A percentile compares a stretch with the other conserved stretches of the same genome.
Conservation (phyloP, 2,113 vertebrate genomes). For the Aegithalos caudatus region DNA sequence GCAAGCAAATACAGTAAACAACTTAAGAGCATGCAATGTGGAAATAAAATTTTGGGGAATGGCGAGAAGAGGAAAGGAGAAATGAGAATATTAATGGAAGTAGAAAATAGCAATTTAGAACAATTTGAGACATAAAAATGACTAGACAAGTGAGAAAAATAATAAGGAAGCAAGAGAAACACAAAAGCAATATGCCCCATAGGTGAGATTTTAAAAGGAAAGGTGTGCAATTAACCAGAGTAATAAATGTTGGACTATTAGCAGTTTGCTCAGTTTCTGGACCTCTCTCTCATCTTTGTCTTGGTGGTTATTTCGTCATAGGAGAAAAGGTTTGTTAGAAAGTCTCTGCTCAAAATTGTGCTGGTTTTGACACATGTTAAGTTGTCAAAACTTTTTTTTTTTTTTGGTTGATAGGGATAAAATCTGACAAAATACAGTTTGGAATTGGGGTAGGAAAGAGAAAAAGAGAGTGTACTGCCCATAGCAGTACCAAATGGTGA, state of each 20-base stretch:
- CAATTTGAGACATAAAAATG: neutral
- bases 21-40: neutral
- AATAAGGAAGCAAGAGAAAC: neutral
- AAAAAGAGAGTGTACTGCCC: neutral
- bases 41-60: neutral
- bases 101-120: neutral
- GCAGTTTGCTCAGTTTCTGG: neutral
- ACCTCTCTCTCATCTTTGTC: neutral
- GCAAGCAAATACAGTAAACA: neutral
- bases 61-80: neutral
- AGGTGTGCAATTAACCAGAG: neutral
- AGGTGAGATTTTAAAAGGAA: constrained; percentile 34
- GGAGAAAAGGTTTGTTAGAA: neutral
- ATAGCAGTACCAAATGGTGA: neutral
- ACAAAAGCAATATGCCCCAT: neutral
- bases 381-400: neutral
- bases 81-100: neutral
- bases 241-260: neutral
- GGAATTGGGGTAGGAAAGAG: neutral
- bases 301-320: neutral
- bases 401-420: neutral
- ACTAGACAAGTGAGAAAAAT: constrained; percentile 13
- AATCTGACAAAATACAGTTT: neutral
- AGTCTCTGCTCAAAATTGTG: neutral
- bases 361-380: neutral